These are phyloP conservation scores for Bucco capensis DNA, from an alignment of 2,113 vertebrate species.

Conservation along the genomic window DNA sequence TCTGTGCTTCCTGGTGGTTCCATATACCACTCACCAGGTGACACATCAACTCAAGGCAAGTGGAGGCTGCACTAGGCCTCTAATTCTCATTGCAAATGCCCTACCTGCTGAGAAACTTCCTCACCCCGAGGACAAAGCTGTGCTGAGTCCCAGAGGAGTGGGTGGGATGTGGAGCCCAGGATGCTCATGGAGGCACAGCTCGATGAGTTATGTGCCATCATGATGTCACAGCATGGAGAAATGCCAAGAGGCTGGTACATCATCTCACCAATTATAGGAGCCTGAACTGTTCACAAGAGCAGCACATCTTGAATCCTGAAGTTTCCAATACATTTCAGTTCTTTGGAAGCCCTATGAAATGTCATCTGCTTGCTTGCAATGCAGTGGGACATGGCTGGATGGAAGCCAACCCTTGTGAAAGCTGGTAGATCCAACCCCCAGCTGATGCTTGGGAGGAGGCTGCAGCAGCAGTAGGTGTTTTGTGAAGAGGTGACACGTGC, in stretches of 20 bases:
- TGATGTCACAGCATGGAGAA: background rate
- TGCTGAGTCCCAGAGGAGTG: background rate
- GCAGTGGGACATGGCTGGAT: background rate
- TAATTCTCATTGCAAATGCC: background rate
- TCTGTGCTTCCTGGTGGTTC: background rate
- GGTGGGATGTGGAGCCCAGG: background rate
- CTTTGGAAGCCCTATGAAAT: background rate
- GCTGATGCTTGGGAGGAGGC: background rate
- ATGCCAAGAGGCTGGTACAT: conserved; percentile 35
- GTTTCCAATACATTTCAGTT: background rate
- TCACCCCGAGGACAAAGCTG: background rate
- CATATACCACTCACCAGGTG: rapidly evolving
- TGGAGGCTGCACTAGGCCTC: background rate
- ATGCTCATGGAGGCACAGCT: background rate
- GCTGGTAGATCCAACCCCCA: background rate
- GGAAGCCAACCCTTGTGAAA: background rate
- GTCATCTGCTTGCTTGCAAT: background rate
- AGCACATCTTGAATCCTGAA: conserved; percentile 42
- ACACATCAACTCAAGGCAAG: background rate
- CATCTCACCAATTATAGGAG: conserved; percentile 47
- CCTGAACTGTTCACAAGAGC: background rate
- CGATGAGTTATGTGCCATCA: background rate
- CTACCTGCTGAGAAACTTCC: background rate
- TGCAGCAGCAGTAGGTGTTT: background rate
- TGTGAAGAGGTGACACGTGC: background rate